These are phyloP conservation scores for Molanna angustata DNA, from an alignment of 2,888 invertebrate genomes.

Conservation along the genomic window DNA sequence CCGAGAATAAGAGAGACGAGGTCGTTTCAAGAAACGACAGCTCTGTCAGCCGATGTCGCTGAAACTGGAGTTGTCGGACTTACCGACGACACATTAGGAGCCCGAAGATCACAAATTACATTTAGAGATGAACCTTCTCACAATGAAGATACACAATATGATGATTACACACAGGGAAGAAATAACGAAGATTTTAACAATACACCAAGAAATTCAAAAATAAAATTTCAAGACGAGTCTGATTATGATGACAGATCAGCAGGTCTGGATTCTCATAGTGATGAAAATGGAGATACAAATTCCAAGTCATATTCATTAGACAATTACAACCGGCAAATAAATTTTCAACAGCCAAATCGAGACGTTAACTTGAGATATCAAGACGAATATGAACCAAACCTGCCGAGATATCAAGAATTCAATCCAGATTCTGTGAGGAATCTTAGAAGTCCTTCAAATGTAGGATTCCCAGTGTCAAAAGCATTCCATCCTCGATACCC, in stretches of 20 bases:
- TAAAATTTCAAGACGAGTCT: conserved; percentile 51
- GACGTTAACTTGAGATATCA: conserved; percentile 14
- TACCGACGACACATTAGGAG: conserved; percentile 16
- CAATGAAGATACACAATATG: conserved; percentile 33
- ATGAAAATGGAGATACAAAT: conserved; percentile 17
- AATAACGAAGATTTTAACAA: conserved; percentile 31
- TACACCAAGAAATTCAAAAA: conserved; percentile 41
- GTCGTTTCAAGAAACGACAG: conserved; percentile 7
- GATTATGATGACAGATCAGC: conserved; percentile 48
- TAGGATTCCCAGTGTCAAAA: conserved; percentile 15
- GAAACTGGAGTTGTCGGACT: conserved; percentile 9
- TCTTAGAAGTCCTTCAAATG: conserved; percentile 4
- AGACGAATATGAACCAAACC: conserved; percentile 14
- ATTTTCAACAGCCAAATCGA: neutral
- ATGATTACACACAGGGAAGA: conserved; percentile 48
- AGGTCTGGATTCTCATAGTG: neutral
- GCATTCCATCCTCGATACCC: conserved; percentile 25
- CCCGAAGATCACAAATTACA: conserved; percentile 21
- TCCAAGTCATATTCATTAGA: conserved; percentile 9
- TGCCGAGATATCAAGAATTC: conserved; percentile 9
- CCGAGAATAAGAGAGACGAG: conserved; percentile 17
- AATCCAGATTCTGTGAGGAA: conserved; percentile 1
- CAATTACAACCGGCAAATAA: neutral
- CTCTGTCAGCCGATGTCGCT: conserved; percentile 5
- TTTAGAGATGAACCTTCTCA: conserved; percentile 23